phyloP scores from a whole-genome alignment of 2,888 invertebrate genomes.

The Pteria penguin region DNA sequence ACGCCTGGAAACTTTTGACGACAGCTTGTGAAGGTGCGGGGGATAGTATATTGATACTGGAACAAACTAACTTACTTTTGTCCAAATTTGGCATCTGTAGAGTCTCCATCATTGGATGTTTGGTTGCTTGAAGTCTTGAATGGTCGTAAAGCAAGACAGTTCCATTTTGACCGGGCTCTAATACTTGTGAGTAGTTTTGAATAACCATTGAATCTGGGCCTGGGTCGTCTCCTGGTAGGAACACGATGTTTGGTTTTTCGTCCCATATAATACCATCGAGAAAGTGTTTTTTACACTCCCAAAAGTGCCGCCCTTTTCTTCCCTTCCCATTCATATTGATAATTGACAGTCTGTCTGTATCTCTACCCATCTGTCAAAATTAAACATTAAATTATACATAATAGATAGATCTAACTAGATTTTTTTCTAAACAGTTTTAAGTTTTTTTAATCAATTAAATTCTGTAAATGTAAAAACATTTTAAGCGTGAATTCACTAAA shows the following conservation, averaged over 20 bases:
- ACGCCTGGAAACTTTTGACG: conserved; percentile 15
- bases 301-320: conserved; percentile 7
- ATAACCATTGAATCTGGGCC: not conserved
- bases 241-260: conserved; percentile 18
- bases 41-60: not conserved
- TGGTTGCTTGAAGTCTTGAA: not conserved
- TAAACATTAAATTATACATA: too few relatives aligned
- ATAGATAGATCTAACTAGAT: too few relatives aligned
- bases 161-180: not conserved
- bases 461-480: too few relatives aligned
- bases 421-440: too few relatives aligned
- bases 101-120: not conserved
- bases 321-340: conserved; percentile 25
- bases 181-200: not conserved
- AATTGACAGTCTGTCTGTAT: conserved; percentile 15
- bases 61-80: not conserved
- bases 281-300: conserved; percentile 3
- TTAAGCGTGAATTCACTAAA: too few relatives aligned
- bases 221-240: conserved; percentile 24
- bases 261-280: conserved; percentile 5
- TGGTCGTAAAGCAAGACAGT: conserved; percentile 21
- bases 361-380: conserved; percentile 33
- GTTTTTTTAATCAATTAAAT: too few relatives aligned
- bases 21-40: conserved; percentile 1
- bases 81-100: not conserved